Evolutionary conservation across 2,113 vertebrate species (phyloP).

Genomic region (Fulica atra): DNA sequence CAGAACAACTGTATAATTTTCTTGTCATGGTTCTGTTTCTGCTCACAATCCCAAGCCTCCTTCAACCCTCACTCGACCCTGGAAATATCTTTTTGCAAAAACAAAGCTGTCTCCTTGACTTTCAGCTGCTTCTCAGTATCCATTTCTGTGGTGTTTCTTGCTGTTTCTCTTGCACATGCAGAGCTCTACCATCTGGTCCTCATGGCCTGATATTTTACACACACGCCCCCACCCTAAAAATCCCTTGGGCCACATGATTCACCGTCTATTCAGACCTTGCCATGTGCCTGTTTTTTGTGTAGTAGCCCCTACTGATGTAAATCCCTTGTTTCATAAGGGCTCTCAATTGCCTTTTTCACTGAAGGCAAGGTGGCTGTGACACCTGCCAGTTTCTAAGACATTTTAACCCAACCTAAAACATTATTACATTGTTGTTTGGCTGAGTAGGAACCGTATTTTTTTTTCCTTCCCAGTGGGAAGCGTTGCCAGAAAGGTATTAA

Average conservation of each 20-base stretch:
- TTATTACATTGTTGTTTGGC: conserved; percentile 34
- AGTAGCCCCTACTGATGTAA: conserved; percentile 34
- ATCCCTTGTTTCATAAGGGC: conserved; percentile 44
- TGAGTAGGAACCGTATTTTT: background rate
- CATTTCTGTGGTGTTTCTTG: background rate
- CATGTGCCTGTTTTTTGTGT: conserved; percentile 41
- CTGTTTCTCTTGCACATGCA: conserved; percentile 25
- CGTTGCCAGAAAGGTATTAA: conserved; percentile 27
- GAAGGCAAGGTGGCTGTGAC: conserved; percentile 52
- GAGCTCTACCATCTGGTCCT: conserved; percentile 55
- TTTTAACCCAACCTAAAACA: conserved; percentile 12
- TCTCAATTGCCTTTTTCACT: conserved; percentile 50
- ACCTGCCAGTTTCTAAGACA: background rate
- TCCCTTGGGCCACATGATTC: conserved; percentile 63
- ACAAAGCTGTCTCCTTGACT: background rate
- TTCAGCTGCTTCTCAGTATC: conserved; percentile 25
- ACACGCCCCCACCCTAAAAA: conserved; percentile 11
- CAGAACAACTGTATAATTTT: background rate
- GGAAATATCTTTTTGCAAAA: background rate
- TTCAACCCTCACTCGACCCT: background rate
- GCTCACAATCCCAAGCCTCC: background rate
- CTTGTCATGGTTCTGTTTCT: background rate
- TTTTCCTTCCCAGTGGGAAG: background rate
- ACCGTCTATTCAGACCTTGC: conserved; percentile 57
- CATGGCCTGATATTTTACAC: conserved; percentile 30